phyloP scores from a whole-genome alignment of 1,140 invertebrate genomes.

The Procambarus virginalis region DNA sequence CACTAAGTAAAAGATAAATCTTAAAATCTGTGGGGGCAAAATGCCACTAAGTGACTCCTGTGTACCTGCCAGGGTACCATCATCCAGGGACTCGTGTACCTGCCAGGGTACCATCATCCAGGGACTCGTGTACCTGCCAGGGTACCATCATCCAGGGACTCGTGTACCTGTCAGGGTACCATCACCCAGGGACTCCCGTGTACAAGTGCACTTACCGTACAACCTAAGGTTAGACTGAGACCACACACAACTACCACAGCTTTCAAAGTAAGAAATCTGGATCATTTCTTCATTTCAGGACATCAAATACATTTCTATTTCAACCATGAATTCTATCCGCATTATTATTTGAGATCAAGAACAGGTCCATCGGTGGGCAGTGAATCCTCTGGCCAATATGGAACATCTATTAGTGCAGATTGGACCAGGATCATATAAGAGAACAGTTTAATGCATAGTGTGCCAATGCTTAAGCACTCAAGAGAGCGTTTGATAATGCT shows the following conservation, averaged over 20 bases:
- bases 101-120: too few species aligned
- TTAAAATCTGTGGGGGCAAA: not conserved
- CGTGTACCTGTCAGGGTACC: too few species aligned
- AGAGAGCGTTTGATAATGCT: not conserved
- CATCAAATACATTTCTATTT: not conserved
- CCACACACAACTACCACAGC: not conserved
- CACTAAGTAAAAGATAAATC: not conserved
- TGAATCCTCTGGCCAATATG: slow-evolving; percentile 1
- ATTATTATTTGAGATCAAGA: slow-evolving; percentile 2
- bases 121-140: too few species aligned
- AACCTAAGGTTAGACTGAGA: not conserved
- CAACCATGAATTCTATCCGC: slow-evolving; percentile 3
- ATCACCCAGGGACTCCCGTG: too few species aligned
- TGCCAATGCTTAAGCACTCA: not conserved
- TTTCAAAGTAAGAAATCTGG: not conserved
- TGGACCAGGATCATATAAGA: not conserved
- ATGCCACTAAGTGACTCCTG: not conserved
- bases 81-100: too few species aligned
- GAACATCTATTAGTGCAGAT: not conserved
- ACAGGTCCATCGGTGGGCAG: slow-evolving; percentile 4
- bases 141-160: too few species aligned
- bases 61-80: too few species aligned
- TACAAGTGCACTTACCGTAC: not conserved
- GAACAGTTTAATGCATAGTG: not conserved
- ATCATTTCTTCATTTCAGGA: not conserved